phyloP scores from a whole-genome alignment of 1,140 invertebrate genomes.

The Neodiprion virginianus region DNA sequence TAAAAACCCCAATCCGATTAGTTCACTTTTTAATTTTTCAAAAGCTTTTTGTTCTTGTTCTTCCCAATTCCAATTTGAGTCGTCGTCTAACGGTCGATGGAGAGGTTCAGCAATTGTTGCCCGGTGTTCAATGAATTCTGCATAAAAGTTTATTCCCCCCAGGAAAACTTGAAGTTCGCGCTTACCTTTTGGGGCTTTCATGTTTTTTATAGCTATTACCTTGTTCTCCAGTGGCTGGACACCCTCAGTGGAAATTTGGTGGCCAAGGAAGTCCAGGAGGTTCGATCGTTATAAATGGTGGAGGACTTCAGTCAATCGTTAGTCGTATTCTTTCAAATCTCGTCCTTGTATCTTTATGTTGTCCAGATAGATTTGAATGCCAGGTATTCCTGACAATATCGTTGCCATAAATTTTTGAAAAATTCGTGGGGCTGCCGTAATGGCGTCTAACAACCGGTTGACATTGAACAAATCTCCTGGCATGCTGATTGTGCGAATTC shows the following conservation, averaged over 20 bases:
- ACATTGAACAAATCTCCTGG: conserved; percentile 1
- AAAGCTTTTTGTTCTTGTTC: conserved; percentile 39
- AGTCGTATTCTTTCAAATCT: conserved; percentile 30
- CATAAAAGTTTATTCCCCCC: conserved; percentile 51
- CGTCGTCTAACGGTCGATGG: conserved; percentile 32
- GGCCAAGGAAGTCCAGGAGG: conserved; percentile 45
- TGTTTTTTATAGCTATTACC: conserved; percentile 47
- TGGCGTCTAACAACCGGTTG: not conserved
- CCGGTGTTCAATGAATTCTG: conserved; percentile 45
- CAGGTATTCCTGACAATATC: conserved; percentile 37
- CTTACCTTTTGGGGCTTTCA: conserved; percentile 43
- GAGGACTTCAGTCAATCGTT: not conserved
- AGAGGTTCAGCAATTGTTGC: conserved; percentile 37
- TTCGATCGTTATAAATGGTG: conserved; percentile 35
- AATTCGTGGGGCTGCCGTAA: conserved; percentile 51
- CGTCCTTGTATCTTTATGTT: conserved; percentile 44
- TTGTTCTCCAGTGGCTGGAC: conserved; percentile 43
- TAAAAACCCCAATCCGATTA: conserved; percentile 29
- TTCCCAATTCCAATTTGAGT: conserved; percentile 41
- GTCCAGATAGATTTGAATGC: conserved; percentile 42
- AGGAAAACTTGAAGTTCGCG: conserved; percentile 50
- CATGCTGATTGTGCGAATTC: conserved; percentile 1
- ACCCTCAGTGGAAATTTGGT: conserved; percentile 39
- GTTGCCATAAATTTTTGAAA: conserved; percentile 48
- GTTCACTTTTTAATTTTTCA: conserved; percentile 36